Conservation (phyloP, 2,888 invertebrate species). For the Oeneis ivallda region DNA sequence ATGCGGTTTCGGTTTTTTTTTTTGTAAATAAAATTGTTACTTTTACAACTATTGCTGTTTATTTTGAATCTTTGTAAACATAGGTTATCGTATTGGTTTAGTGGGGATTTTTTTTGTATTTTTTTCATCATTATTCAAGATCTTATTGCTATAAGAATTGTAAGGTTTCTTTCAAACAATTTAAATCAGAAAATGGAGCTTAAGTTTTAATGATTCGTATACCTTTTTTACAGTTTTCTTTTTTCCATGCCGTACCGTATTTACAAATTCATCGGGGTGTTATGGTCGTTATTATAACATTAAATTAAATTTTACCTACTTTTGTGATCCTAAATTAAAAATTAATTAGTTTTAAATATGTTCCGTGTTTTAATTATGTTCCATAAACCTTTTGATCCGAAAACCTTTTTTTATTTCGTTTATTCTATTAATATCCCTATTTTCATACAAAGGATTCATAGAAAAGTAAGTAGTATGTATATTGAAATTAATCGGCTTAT, state of each 20-base stretch:
- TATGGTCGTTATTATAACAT: conserved; percentile 39
- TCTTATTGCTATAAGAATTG: background rate
- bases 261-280: conserved; percentile 34
- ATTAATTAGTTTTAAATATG: conserved; percentile 63
- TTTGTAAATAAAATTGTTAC: conserved; percentile 44
- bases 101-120: conserved; percentile 23
- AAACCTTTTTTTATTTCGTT: conserved; percentile 29
- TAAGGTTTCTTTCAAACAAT: conserved; percentile 23
- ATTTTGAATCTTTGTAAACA: conserved; percentile 29
- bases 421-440: background rate
- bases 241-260: conserved; percentile 32
- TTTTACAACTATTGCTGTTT: conserved; percentile 37
- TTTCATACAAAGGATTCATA: background rate
- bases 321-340: conserved; percentile 78
- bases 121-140: background rate
- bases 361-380: conserved; percentile 51
- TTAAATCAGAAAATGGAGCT: conserved; percentile 18
- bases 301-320: conserved; percentile 41
- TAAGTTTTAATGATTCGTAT: conserved; percentile 17
- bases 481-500: background rate
- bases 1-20: conserved; percentile 45
- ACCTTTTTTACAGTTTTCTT: conserved; percentile 5
- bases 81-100: conserved; percentile 23
- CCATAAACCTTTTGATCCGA: conserved; percentile 36
- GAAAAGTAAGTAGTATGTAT: background rate